Conservation (phyloP, 30 jellyfish, hydroid and myxozoan species). For the Turritopsis rubra region DNA sequence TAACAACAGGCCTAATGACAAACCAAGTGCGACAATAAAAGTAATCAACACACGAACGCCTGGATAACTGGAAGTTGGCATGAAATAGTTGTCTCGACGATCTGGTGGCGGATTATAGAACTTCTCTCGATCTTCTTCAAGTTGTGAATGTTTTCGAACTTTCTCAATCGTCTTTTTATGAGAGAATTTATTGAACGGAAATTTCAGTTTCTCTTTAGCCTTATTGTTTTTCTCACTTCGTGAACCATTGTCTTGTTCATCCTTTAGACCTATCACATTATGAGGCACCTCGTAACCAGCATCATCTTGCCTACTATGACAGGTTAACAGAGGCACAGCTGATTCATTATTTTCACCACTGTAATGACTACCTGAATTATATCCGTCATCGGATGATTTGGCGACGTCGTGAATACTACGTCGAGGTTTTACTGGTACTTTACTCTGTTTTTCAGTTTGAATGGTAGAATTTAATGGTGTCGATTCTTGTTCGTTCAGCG, state of each 20-base stretch:
- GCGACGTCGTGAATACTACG: constrained; percentile 9
- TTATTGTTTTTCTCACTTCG: not conserved
- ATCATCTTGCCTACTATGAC: constrained; percentile 47
- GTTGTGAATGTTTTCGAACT: constrained; percentile 19
- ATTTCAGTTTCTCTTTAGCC: constrained; percentile 26
- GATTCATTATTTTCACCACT: constrained; percentile 65
- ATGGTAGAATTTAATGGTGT: not conserved
- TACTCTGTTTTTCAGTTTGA: not conserved
- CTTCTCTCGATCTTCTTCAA: constrained; percentile 35
- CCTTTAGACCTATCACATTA: constrained; percentile 31
- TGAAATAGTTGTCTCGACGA: constrained; percentile 54
- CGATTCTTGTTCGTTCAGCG: constrained; percentile 12
- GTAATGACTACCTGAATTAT: constrained; percentile 81
- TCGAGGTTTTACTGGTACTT: not conserved
- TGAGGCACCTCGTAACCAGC: constrained; percentile 92
- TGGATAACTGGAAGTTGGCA: constrained; percentile 30
- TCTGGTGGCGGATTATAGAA: constrained; percentile 52
- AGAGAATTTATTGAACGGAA: constrained; percentile 40
- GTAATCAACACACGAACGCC: constrained; percentile 27
- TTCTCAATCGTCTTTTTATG: constrained; percentile 42
- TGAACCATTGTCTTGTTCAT: constrained; percentile 28
- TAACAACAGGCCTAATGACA: constrained; percentile 49
- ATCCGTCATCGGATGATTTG: constrained; percentile 84
- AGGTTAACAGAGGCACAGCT: constrained; percentile 15
- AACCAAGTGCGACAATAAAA: constrained; percentile 26